These are phyloP conservation scores for Ditylenchus dipsaci DNA, from an alignment of 1,140 invertebrate genomes.

Conservation along the genomic window DNA sequence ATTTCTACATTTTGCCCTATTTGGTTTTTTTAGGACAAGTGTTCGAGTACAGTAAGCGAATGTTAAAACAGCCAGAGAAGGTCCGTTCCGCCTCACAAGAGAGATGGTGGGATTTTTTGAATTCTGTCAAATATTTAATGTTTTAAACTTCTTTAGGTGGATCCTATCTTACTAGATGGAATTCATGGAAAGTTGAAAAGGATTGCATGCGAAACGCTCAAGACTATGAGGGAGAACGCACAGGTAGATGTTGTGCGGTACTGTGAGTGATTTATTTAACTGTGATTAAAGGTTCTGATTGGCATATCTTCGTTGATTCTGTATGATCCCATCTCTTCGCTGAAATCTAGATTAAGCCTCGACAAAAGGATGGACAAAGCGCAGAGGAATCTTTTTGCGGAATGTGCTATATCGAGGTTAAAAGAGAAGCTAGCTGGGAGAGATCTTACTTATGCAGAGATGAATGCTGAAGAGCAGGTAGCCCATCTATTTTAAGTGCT, in stretches of 20 bases:
- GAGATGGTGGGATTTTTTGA: constrained; percentile 65
- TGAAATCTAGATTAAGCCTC: neutral
- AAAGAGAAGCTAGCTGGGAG: constrained; percentile 14
- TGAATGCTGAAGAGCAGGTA: constrained; percentile 21
- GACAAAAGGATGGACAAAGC: neutral
- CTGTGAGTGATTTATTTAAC: neutral
- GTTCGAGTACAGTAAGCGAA: constrained; percentile 81
- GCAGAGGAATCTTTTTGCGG: constrained; percentile 20
- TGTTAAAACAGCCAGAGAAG: constrained; percentile 80
- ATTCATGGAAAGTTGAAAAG: constrained; percentile 15
- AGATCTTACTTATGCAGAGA: neutral
- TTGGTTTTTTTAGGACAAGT: constrained; percentile 64
- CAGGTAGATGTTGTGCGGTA: neutral
- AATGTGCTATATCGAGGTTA: constrained; percentile 23
- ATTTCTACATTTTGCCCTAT: neutral
- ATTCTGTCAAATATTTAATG: neutral
- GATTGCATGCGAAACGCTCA: constrained; percentile 19
- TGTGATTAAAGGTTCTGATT: constrained; percentile 5
- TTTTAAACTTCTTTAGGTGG: constrained; percentile 11
- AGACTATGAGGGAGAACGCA: constrained; percentile 13
- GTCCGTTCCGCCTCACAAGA: constrained; percentile 83
- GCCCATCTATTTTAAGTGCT: neutral
- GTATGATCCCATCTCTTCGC: constrained; percentile 23
- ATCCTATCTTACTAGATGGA: constrained; percentile 23
- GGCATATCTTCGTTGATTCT: constrained; percentile 20